These are phyloP conservation scores for Papilio demoleus DNA, from an alignment of 2,888 invertebrate species.

Conservation along the genomic window DNA sequence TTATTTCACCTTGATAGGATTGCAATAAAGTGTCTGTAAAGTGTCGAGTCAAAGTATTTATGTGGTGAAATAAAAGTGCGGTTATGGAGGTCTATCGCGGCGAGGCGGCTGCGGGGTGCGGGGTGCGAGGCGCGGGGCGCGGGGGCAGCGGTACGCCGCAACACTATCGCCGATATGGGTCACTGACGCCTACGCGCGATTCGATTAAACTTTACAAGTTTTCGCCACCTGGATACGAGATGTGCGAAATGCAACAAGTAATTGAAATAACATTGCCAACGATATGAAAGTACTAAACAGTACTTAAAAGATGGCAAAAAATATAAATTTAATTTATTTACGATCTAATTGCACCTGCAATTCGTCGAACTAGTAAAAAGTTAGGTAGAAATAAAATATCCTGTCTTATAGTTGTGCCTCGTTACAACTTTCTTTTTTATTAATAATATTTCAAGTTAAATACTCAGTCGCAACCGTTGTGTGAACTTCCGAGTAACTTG, in stretches of 20 bases:
- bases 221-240: slow-evolving; percentile 51
- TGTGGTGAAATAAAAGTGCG: slow-evolving; percentile 51
- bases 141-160: slow-evolving; percentile 64
- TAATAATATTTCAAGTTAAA: neutral
- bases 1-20: slow-evolving; percentile 13
- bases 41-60: slow-evolving; percentile 35
- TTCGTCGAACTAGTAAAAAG: neutral
- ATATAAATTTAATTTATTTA: too few species aligned
- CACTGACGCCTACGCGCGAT: slow-evolving; percentile 79
- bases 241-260: slow-evolving; percentile 31
- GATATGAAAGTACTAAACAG: neutral
- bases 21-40: slow-evolving; percentile 25
- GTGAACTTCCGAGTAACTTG: slow-evolving; percentile 1
- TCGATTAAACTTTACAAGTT: slow-evolving; percentile 77
- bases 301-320: neutral
- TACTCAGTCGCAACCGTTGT: neutral
- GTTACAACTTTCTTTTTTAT: neutral
- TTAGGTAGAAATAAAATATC: neutral
- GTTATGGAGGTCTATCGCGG: slow-evolving; percentile 50
- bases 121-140: slow-evolving; percentile 57
- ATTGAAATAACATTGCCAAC: neutral
- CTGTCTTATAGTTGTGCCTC: neutral
- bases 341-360: neutral
- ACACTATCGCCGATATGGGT: slow-evolving; percentile 72
- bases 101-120: slow-evolving; percentile 54